Evolutionary conservation across 2,113 vertebrate species (phyloP), one percentile per base, ranked within the genome.

Genomic region (Varanus salvator): DNA sequence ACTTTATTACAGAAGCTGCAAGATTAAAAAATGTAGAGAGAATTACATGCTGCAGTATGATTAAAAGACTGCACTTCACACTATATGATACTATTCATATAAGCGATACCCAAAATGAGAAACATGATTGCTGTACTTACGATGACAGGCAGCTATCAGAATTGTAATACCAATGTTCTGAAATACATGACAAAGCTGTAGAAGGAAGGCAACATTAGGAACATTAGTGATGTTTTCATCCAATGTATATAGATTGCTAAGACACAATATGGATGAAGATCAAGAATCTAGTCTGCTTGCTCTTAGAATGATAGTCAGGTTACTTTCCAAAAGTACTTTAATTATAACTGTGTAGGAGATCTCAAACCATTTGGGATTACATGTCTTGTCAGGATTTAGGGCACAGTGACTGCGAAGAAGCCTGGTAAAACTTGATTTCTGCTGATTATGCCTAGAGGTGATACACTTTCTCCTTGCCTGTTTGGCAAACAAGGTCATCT

Each of bases 121-220:
- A 84, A 31, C 57, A 68, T 21, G 76, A 54, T 75, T 5, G 48
- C 1, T 66, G 14, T 94, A 95, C 96, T 96, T 89, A 96, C 96
- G 54, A 90, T 96, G 96, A 91, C 95, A 97, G 19, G 90, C 94
- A 44, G 97, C 93, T 81, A 94, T 81, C 50, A 97, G 93, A 88
- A 96, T 75, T 57, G 95, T 11, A 64, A 97, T 89, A 77, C 93
- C 93, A 86, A 90, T 80, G 0, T 96, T 95, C 21, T 91, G 90
- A 92, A 97, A 97, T 90, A 95, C 92, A 68, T 89, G 93, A 92
- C 96, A 96, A 88, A 96, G 95, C 97, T 97, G 95, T 52, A 69
- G 89, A 93, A 91, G 90, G 81, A 96, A 88, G 76, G 50, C 75
- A 50, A 34, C 54, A 75, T 71, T 71, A 83, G 89, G 4, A 71